A percentile compares a stretch with the other conserved stretches of the same genome.
Conservation (phyloP, 2,113 vertebrate genomes). For the Mesocricetus auratus region DNA sequence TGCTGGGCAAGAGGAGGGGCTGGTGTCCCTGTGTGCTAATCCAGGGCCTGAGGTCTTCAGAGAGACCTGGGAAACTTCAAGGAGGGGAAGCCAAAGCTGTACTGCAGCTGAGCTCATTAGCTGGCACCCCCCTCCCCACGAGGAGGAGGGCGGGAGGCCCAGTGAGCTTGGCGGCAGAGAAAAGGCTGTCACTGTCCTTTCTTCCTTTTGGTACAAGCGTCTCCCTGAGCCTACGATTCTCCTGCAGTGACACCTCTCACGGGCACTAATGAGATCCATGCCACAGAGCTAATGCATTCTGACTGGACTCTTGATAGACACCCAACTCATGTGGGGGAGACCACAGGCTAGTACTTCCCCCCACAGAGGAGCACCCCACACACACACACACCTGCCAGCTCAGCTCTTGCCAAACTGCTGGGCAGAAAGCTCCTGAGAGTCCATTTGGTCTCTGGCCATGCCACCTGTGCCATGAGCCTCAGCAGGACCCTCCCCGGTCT, state of each 20-base stretch:
- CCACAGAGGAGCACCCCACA: background rate
- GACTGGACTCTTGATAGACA: constrained; percentile 90
- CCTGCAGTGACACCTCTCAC: constrained; percentile 92
- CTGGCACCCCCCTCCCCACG: constrained; percentile 84
- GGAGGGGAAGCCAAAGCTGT: constrained; percentile 88
- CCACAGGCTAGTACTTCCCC: constrained; percentile 57
- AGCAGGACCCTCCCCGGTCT: background rate
- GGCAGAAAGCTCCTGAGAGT: constrained; percentile 45
- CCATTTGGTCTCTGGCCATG: background rate
- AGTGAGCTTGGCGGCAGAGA: constrained; percentile 83
- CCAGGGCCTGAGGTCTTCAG: constrained; percentile 89
- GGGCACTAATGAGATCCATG: constrained; percentile 94
- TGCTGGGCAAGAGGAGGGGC: constrained; percentile 84
- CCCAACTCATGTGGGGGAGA: constrained; percentile 74
- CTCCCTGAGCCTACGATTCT: constrained; percentile 86
- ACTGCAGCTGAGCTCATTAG: constrained; percentile 91
- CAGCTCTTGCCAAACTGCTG: constrained; percentile 51
- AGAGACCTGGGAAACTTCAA: constrained; percentile 90
- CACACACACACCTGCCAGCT: constrained; percentile 37
- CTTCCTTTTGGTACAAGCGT: constrained; percentile 89
- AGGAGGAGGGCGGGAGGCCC: constrained; percentile 87
- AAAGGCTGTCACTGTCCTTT: constrained; percentile 91
- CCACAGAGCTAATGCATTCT: constrained; percentile 92
- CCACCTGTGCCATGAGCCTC: background rate
- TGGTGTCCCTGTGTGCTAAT: constrained; percentile 86